phyloP scores from a whole-genome alignment of 2,888 invertebrate genomes.

The Syrista parreyssii region DNA sequence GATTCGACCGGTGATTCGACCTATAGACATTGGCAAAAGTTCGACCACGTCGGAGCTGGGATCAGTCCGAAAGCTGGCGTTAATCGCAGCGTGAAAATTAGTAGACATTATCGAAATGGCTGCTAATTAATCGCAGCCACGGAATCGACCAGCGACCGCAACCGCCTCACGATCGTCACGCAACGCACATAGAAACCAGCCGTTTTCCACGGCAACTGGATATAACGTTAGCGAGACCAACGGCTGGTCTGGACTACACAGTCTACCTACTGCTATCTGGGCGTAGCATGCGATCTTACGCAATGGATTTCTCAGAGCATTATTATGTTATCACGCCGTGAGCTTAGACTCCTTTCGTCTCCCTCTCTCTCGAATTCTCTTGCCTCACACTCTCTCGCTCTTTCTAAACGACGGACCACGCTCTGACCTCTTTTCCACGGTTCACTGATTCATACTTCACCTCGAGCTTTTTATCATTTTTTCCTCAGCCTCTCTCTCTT shows the following conservation, averaged over 20 bases:
- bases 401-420: no score
- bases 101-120: no score
- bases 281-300: conserved; percentile 26
- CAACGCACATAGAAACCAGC: conserved; percentile 30
- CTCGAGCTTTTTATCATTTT: not conserved
- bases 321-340: conserved; percentile 39
- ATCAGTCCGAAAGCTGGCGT: no score
- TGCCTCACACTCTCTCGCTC: conserved; percentile 10
- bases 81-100: no score
- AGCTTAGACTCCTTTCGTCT: conserved; percentile 17
- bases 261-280: conserved; percentile 23
- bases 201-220: not conserved
- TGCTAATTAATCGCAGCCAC: no score
- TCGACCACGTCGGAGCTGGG: no score
- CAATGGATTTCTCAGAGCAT: conserved; percentile 44
- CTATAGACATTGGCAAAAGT: no score
- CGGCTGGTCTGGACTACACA: not conserved
- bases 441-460: no score
- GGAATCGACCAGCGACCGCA: no score
- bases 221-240: not conserved
- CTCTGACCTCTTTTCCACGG: no score
- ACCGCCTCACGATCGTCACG: conserved; percentile 24
- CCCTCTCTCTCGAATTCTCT: conserved; percentile 11
- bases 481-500: not conserved
- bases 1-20: no score